Base-by-base conservation (phyloP, 2,888 invertebrate genomes). In the Congeria kusceri region DNA sequence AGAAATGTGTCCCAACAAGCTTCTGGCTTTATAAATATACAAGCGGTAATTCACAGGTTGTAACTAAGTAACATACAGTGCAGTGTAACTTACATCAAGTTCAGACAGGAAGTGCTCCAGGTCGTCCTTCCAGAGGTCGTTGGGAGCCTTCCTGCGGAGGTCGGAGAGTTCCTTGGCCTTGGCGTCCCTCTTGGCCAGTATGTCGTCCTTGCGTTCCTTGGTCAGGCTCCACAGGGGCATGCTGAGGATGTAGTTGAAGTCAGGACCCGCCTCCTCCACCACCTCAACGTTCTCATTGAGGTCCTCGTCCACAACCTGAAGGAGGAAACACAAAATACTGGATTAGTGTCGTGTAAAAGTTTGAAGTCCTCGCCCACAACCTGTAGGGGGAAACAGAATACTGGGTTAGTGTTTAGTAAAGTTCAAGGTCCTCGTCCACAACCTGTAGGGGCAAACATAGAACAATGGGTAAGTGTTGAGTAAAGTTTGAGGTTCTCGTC, bases 181-280 rank as follows among this genome's bases (percentile, higher is more conserved):
- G 72, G 95, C 95, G 91, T 98, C 98, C 57, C 96, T 94, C 91
- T 98, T 97, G 85, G 96, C 96, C 18, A 98, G 94, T 27, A 99
- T 94, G 72, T 98, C 97, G 75, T 98, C 97, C 90, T 98, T 98
- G 92, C 96, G 96, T 94, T 99, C 99, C 85, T 96, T 96, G 0
- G 98, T 98, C 84, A 99, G 95, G 95, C 96, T 96, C 98, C 98
- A 98, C 96, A 99, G 96, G 0, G 97, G 96, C 98, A 99, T 98
- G 23, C 97, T 97, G 77, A 99, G 95, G 58, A 99, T 95, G 93
- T 99, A 99, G 94, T 99, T 92, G 77, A 87, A 93, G 85, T 93
- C 93, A 20, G 93, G 93, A 1, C 93, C 94, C 11, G 86, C 76
- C 3, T 84, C 81, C 9, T 58, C 84, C 0, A 62, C 84, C 9